Base-by-base conservation (phyloP, 1,140 invertebrate genomes). In the Diachasma alloeum region DNA sequence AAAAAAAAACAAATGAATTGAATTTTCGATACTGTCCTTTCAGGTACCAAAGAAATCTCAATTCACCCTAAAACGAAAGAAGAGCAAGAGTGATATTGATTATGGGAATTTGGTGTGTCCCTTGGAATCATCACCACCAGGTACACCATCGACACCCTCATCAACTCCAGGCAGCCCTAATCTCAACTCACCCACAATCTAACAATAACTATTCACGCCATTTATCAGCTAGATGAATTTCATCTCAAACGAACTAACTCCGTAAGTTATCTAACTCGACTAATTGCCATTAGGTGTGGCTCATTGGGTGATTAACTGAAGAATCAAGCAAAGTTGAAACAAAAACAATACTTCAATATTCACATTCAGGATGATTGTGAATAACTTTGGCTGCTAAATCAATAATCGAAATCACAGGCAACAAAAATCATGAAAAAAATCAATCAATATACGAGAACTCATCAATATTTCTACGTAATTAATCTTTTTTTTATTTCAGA, bases 31-130 rank as follows among this genome's bases (percentile, higher is more conserved):
- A 31, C 31, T 3, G n/a, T n/a, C 31, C 6, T 31, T 31, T 31
- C 91, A 96, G 95, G 92, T 94, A 84, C 92, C 94, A 83, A 97
- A 97, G 87, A 96, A 96, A 88, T 94, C 94, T 63, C 95, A 97
- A 87, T 98, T 97, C 88, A 95, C 96, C 0, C 87, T 97, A 80
- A 97, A 97, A 84, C 92, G 95, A 46, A 96, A 96, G 85, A 96
- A 96, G 87, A 95, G 93, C 80, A 95, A 95, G 86, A 94, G 92
- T 70, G 96, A 97, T 81, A 88, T 94, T 4, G 96, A 97, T 80
- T 93, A 94, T 83, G 94, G 94, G 24, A 96, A 97, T 83, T 92
- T 96, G 77, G 94, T 98, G 56, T 98, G 96, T 83, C 96, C 96
- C 11, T 88, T 97, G 86, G 93, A 93, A 86, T 88, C 91, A 83